phyloP scores from a whole-genome alignment of 2,797 vertebrate species.

The Brachyalestes nurse region DNA sequence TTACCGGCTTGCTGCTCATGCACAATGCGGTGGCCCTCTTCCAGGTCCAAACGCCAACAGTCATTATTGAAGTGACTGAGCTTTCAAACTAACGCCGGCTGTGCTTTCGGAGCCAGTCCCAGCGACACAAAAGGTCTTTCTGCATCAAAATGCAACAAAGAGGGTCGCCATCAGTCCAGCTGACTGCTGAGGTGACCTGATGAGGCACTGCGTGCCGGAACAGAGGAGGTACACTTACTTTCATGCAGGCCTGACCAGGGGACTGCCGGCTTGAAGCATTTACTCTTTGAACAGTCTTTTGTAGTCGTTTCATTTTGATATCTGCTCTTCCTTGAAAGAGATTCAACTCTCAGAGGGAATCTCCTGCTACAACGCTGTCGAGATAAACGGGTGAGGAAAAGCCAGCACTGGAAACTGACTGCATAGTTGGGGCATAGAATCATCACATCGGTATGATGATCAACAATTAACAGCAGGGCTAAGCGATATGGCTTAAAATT shows the following conservation, averaged over 20 bases:
- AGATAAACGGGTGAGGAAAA: no score
- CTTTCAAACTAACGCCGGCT: slow-evolving; percentile 50
- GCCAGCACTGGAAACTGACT: no score
- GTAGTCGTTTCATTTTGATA: not conserved
- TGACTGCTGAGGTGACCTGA: slow-evolving; percentile 63
- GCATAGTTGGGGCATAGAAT: no score
- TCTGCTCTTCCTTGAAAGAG: not conserved
- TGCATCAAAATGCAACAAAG: slow-evolving; percentile 55
- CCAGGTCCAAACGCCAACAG: slow-evolving; percentile 50
- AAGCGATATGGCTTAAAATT: no score
- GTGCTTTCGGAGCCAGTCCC: slow-evolving; percentile 9
- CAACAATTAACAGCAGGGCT: no score
- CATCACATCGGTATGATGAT: no score
- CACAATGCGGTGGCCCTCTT: slow-evolving; percentile 53
- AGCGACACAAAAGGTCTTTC: slow-evolving; percentile 13
- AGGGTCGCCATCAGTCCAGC: slow-evolving; percentile 55
- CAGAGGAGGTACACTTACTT: slow-evolving; percentile 41
- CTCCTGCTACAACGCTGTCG: no score
- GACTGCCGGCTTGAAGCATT: not conserved
- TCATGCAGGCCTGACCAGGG: slow-evolving; percentile 12
- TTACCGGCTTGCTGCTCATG: slow-evolving; percentile 53
- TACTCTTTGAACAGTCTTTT: not conserved
- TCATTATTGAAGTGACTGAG: slow-evolving; percentile 56
- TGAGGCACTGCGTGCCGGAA: not conserved
- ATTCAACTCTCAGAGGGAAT: not conserved